Evolutionary conservation across 2,113 vertebrate genomes (phyloP).

Genomic region (Gambusia holbrooki): DNA sequence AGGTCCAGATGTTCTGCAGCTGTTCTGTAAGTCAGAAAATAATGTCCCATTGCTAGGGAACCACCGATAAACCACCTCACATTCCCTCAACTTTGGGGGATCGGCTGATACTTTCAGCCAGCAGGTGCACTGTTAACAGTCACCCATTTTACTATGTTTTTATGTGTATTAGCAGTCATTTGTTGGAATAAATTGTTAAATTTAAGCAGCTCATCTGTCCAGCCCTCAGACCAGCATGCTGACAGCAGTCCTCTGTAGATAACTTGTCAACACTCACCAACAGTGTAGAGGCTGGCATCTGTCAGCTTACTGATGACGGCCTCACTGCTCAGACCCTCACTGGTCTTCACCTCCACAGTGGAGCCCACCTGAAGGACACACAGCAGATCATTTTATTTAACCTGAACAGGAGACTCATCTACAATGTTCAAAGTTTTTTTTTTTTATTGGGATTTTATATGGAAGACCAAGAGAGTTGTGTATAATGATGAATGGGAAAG

Average conservation of each 20-base stretch:
- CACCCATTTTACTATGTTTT: no score
- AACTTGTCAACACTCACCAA: slow-evolving; percentile 83
- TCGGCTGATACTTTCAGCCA: no score
- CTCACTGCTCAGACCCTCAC: slow-evolving; percentile 90
- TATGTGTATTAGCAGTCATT: no score
- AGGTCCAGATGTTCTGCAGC: neutral
- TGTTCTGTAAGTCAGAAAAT: neutral
- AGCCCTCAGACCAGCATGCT: neutral
- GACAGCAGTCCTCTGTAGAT: neutral
- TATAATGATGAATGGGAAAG: no score
- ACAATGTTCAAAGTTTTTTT: no score
- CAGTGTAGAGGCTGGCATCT: slow-evolving; percentile 98
- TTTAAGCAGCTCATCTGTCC: neutral
- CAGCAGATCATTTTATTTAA: neutral
- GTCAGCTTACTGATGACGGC: slow-evolving; percentile 95
- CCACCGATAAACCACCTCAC: no score
- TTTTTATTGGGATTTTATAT: no score
- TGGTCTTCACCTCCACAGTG: slow-evolving; percentile 93
- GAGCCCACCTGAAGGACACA: slow-evolving; percentile 88
- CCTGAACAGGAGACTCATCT: no score
- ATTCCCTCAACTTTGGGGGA: no score
- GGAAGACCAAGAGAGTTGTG: no score
- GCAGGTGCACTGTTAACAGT: no score
- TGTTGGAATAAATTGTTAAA: neutral
- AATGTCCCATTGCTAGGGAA: no score